phyloP scores from a whole-genome alignment of 2,113 vertebrate species.

The Cygnus atratus region DNA sequence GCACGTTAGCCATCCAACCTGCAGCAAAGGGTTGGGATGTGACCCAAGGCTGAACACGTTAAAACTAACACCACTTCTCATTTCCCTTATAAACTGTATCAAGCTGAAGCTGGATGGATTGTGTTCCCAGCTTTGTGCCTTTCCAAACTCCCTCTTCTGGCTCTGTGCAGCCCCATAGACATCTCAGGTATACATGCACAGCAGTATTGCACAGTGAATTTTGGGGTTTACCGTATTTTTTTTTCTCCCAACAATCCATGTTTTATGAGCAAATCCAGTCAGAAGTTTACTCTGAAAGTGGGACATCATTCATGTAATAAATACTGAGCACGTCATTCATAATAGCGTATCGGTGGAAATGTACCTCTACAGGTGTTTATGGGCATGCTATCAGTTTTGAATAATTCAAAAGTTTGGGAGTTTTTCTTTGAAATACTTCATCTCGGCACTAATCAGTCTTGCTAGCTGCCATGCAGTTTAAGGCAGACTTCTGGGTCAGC shows the following conservation, averaged over 20 bases:
- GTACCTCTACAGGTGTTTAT: not conserved
- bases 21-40: not conserved
- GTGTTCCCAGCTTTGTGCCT: not conserved
- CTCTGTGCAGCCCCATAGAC: not conserved
- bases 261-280: conserved; percentile 1
- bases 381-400: not conserved
- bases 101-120: not conserved
- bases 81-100: not conserved
- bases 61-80: not conserved
- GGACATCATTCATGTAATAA: not conserved
- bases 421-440: not conserved
- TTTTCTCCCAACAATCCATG: not conserved
- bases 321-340: not conserved
- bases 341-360: not conserved
- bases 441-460: not conserved
- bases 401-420: not conserved
- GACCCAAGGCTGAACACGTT: not conserved
- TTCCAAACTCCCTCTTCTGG: conserved; percentile 3
- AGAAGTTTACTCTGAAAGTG: not conserved
- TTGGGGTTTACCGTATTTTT: not conserved
- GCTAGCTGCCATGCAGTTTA: not conserved
- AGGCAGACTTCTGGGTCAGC: not conserved
- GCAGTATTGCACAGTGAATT: not conserved
- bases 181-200: not conserved
- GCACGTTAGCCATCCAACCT: not conserved